phyloP scores from a whole-genome alignment of 1,140 invertebrate genomes.

The Hyles vespertilio region DNA sequence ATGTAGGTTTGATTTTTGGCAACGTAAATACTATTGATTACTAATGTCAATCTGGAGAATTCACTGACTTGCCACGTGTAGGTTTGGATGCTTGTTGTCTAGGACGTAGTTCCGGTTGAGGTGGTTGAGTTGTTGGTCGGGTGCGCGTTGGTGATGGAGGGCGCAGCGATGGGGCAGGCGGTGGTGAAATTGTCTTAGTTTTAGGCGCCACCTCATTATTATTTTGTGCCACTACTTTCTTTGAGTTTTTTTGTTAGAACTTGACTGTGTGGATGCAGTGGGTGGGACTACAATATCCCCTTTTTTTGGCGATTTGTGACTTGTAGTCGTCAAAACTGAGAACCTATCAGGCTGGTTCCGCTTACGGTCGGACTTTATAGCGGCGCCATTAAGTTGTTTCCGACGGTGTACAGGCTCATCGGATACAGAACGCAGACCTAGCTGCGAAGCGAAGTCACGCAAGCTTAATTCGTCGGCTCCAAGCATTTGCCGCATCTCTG shows the following conservation, averaged over 20 bases:
- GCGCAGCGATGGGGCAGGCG: not conserved
- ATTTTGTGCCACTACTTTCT: not conserved
- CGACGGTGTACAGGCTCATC: conserved; percentile 10
- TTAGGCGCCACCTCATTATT: not conserved
- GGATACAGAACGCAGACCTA: conserved; percentile 31
- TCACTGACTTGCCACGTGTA: no score
- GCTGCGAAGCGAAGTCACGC: conserved; percentile 28
- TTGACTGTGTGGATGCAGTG: not conserved
- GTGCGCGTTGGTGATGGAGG: not conserved
- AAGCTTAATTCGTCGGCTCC: conserved; percentile 1
- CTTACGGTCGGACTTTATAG: not conserved
- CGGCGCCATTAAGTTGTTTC: not conserved
- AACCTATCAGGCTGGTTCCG: not conserved
- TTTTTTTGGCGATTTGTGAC: not conserved
- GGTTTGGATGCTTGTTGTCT: no score
- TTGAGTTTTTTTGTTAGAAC: no score
- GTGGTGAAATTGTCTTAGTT: not conserved
- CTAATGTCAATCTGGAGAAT: no score
- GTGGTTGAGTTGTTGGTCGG: not conserved
- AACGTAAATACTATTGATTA: no score
- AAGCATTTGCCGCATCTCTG: conserved; percentile 18
- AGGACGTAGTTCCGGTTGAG: not conserved
- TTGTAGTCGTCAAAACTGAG: not conserved
- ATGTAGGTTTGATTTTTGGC: no score
- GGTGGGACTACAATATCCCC: not conserved